A percentile compares a stretch with the other conserved stretches of the same genome.
Evolutionary conservation across 2,888 invertebrate genomes (phyloP).

Genomic region (Epinotia ramella): DNA sequence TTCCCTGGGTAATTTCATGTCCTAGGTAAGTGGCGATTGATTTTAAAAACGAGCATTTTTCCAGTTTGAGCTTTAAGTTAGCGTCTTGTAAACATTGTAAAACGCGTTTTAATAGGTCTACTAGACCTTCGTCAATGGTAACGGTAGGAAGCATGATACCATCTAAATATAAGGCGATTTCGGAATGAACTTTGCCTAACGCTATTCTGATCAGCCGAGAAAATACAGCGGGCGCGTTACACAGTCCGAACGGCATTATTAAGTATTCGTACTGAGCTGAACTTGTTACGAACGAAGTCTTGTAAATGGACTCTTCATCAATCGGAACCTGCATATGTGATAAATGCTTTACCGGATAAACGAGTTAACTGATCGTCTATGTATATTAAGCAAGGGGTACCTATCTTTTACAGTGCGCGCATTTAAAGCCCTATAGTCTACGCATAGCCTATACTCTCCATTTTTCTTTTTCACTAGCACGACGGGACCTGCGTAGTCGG

Average conservation of each 20-base stretch:
- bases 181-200: neutral
- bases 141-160: neutral
- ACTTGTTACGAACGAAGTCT: neutral
- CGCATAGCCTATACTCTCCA: conserved; percentile 47
- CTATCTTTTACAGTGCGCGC: conserved; percentile 7
- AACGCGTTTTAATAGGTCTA: conserved; percentile 8
- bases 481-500: conserved; percentile 11
- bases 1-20: conserved; percentile 10
- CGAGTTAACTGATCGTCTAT: conserved; percentile 21
- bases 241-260: conserved; percentile 2
- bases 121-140: conserved; percentile 12
- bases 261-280: conserved; percentile 2
- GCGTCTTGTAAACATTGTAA: conserved; percentile 5
- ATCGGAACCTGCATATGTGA: neutral
- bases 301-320: conserved; percentile 3
- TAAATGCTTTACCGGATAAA: conserved; percentile 1
- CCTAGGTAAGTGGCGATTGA: conserved; percentile 7
- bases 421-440: conserved; percentile 44
- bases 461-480: conserved; percentile 7
- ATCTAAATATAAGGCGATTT: conserved; percentile 7
- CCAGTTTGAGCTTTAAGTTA: conserved; percentile 3
- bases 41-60: conserved; percentile 5
- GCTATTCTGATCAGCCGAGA: conserved; percentile 5
- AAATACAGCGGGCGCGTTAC: neutral
- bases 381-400: neutral